A percentile compares a stretch with the other conserved stretches of the same genome.
Evolutionary conservation across 2,113 vertebrate genomes (phyloP).

Genomic region (Ceratotherium simum): DNA sequence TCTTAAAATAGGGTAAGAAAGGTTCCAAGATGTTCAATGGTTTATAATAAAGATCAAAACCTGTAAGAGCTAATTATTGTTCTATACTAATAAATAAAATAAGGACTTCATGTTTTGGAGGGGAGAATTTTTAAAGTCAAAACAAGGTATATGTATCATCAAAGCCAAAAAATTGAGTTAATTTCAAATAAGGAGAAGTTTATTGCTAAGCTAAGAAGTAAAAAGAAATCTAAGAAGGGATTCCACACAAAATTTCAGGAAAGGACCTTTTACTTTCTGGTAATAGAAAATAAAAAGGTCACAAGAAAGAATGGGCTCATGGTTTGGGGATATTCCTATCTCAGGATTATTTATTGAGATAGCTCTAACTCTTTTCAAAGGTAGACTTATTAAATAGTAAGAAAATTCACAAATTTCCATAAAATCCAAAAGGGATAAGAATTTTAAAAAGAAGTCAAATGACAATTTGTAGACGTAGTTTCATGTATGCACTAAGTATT

Average conservation of each 20-base stretch:
- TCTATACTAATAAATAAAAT: conserved; percentile 28
- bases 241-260: neutral
- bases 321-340: neutral
- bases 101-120: neutral
- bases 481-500: neutral
- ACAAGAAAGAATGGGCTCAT: neutral
- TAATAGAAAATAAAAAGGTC: neutral
- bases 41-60: neutral
- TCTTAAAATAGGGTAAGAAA: neutral
- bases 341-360: neutral
- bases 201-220: neutral
- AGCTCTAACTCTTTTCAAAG: neutral
- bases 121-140: neutral
- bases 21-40: neutral
- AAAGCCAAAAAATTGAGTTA: neutral
- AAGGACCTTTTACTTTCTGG: neutral
- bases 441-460: neutral
- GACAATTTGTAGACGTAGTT: neutral
- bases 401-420: neutral
- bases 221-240: neutral
- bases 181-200: conserved; percentile 35
- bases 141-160: neutral
- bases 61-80: neutral
- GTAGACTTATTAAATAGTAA: neutral
- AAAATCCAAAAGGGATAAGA: neutral